Evolutionary conservation across 2,888 invertebrate species (phyloP).

Genomic region (Subacronicta megacephala): DNA sequence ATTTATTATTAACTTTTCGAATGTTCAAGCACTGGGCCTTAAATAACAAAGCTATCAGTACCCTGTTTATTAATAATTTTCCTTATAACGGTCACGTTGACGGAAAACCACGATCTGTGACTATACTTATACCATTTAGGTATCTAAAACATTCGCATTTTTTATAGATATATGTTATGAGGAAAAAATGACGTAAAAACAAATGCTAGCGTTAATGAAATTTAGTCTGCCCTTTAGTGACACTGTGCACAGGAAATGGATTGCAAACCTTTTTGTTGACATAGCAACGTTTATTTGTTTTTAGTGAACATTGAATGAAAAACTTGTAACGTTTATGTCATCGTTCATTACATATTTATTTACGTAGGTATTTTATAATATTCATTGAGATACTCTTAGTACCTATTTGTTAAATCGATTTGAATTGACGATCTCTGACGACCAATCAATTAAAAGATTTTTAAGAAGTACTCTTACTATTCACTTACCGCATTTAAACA

Average conservation of each 20-base stretch:
- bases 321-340: background rate
- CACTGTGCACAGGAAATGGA: slow-evolving; percentile 16
- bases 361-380: too few relatives aligned
- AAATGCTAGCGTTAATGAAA: slow-evolving; percentile 22
- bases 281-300: background rate
- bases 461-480: too few relatives aligned
- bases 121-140: background rate
- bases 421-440: too few relatives aligned
- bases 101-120: slow-evolving; percentile 35
- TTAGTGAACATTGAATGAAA: background rate
- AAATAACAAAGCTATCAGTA: slow-evolving; percentile 18
- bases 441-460: too few relatives aligned
- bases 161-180: slow-evolving; percentile 29
- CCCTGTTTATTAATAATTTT: slow-evolving; percentile 25
- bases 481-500: too few relatives aligned
- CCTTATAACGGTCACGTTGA: slow-evolving; percentile 43
- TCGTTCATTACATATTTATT: too few relatives aligned
- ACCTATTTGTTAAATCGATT: too few relatives aligned
- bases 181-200: slow-evolving; percentile 23
- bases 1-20: too few relatives aligned
- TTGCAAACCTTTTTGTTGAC: slow-evolving; percentile 14
- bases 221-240: slow-evolving; percentile 11
- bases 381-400: too few relatives aligned
- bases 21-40: background rate
- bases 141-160: slow-evolving; percentile 4